Conservation (phyloP, 64 coral and sea anemone species). For the Stichodactyla mertensii region DNA sequence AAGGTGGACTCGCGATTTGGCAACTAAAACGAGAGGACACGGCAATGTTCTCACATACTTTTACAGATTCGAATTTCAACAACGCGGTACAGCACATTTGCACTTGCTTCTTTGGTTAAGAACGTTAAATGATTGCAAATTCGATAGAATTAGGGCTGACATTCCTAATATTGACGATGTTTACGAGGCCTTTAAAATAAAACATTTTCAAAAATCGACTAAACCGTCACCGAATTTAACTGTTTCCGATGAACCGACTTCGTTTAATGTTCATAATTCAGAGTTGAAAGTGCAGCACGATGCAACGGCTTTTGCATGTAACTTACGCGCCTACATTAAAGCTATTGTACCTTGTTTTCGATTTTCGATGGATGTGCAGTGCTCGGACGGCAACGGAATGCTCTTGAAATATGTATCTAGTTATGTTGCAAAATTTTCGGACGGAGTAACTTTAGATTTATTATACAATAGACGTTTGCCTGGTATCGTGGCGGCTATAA, state of each 20-base stretch:
- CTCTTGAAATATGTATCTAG: too few relatives aligned
- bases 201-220: background rate
- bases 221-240: background rate
- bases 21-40: background rate
- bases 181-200: background rate
- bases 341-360: background rate
- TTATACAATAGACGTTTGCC: too few relatives aligned
- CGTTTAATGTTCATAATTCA: background rate
- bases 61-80: constrained; percentile 30
- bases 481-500: too few relatives aligned
- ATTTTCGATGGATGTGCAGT: constrained; percentile 7
- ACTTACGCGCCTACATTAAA: background rate
- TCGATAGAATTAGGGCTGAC: background rate
- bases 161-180: background rate
- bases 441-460: too few relatives aligned
- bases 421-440: too few relatives aligned
- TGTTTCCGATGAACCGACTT: background rate
- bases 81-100: constrained; percentile 16
- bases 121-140: background rate
- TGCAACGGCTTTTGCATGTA: too few relatives aligned
- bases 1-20: background rate
- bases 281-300: too few relatives aligned
- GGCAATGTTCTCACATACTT: constrained; percentile 3
- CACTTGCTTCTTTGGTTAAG: constrained; percentile 14
- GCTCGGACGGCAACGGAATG: background rate